phyloP scores from a whole-genome alignment of 64 coral and sea anemone genomes.

The Pocillopora verrucosa region DNA sequence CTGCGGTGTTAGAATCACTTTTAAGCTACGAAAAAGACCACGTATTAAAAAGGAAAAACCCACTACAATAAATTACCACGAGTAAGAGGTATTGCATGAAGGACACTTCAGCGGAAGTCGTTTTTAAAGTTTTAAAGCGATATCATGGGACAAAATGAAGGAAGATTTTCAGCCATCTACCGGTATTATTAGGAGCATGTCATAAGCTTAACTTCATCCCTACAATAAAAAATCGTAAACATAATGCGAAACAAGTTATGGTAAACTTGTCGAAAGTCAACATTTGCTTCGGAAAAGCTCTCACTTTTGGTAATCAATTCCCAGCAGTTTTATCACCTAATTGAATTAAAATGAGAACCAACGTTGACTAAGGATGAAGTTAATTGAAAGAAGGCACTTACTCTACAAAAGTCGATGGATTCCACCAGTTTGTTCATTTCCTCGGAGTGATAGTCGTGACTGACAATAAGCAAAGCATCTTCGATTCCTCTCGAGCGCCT shows the following conservation, averaged over 20 bases:
- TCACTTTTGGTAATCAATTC: not conserved
- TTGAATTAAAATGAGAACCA: not conserved
- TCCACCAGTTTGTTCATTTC: slow-evolving; percentile 78
- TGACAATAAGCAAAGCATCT: slow-evolving; percentile 71
- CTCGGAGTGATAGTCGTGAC: slow-evolving; percentile 78
- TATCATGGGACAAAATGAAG: too few relatives aligned
- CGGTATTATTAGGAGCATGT: too few relatives aligned
- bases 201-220: too few relatives aligned
- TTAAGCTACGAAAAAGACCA: too few relatives aligned
- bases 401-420: slow-evolving; percentile 90
- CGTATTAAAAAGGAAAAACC: too few relatives aligned
- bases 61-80: too few relatives aligned
- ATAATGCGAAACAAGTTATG: not conserved
- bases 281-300: not conserved
- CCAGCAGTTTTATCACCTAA: not conserved
- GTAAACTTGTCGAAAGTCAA: not conserved
- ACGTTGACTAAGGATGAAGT: not conserved
- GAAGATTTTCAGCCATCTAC: too few relatives aligned
- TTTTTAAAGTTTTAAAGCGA: too few relatives aligned
- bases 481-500: slow-evolving; percentile 67
- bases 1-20: too few relatives aligned
- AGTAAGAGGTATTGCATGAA: too few relatives aligned
- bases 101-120: too few relatives aligned
- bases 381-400: slow-evolving; percentile 8
- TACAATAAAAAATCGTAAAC: not conserved